A percentile compares a stretch with the other conserved stretches of the same genome.
phyloP scores from a whole-genome alignment of 2,888 invertebrate genomes.

The Formica aserva region DNA sequence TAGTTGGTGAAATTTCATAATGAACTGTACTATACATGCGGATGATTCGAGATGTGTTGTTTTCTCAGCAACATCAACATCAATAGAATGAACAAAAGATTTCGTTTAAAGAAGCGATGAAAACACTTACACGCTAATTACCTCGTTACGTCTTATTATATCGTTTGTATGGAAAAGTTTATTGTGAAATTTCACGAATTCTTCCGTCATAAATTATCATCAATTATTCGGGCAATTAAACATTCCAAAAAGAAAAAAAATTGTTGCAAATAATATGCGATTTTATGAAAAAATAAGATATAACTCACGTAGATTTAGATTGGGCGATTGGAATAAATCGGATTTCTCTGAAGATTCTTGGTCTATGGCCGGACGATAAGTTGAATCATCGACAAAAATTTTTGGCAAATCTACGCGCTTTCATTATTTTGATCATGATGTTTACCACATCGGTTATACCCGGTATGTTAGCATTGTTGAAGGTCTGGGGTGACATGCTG shows the following conservation, averaged over 20 bases:
- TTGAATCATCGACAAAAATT: background rate
- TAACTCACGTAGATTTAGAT: slow-evolving; percentile 14
- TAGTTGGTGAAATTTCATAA: background rate
- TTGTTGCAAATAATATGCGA: background rate
- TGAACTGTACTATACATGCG: background rate
- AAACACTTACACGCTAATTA: background rate
- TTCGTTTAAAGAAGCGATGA: background rate
- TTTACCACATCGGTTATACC: slow-evolving; percentile 5
- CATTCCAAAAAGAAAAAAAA: background rate
- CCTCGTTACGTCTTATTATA: background rate
- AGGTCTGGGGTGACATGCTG: slow-evolving; percentile 25
- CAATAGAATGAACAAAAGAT: background rate
- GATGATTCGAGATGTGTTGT: background rate
- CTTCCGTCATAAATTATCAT: background rate
- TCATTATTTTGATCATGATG: slow-evolving; percentile 1
- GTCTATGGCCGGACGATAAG: slow-evolving; percentile 36
- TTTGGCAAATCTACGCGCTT: slow-evolving; percentile 1
- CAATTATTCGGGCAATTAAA: background rate
- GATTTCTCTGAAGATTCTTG: slow-evolving; percentile 13
- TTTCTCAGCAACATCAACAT: background rate
- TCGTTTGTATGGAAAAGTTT: background rate
- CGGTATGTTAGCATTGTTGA: background rate
- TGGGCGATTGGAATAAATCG: slow-evolving; percentile 46
- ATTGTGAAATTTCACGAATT: background rate
- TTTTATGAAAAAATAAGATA: background rate